phyloP scores from a whole-genome alignment of 1,140 invertebrate genomes.

The Ylistrum balloti region DNA sequence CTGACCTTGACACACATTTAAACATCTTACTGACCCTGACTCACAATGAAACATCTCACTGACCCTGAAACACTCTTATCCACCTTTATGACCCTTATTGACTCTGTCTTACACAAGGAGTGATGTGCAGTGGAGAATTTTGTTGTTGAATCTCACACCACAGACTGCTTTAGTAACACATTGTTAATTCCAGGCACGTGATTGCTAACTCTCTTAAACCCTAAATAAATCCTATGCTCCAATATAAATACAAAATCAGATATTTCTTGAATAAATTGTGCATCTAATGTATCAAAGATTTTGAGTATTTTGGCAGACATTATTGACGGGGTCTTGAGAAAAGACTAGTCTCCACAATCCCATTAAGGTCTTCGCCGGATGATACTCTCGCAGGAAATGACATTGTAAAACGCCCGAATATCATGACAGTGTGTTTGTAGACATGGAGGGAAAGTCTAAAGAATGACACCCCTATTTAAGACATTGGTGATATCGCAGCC shows the following conservation, averaged over 20 bases:
- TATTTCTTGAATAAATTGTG: constrained; percentile 14
- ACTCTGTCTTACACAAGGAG: no score
- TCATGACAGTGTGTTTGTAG: background rate
- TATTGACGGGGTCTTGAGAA: background rate
- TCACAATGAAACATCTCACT: no score
- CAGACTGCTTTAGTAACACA: background rate
- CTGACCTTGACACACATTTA: no score
- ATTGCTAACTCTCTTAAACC: background rate
- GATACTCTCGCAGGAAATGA: background rate
- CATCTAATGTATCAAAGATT: background rate
- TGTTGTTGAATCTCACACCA: background rate
- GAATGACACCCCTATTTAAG: constrained; percentile 11
- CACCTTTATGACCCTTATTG: no score
- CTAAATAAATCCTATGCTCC: background rate
- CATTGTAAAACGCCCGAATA: background rate
- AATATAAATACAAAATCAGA: constrained; percentile 6
- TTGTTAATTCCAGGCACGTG: background rate
- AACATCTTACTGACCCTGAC: no score
- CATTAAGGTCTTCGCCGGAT: background rate
- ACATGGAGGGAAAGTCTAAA: background rate
- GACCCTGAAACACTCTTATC: no score
- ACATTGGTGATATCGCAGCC: background rate
- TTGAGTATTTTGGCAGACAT: background rate
- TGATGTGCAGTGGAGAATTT: background rate
- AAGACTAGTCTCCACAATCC: background rate